Conservation (phyloP, 1,140 invertebrate genomes). For the Pomacea maculata region DNA sequence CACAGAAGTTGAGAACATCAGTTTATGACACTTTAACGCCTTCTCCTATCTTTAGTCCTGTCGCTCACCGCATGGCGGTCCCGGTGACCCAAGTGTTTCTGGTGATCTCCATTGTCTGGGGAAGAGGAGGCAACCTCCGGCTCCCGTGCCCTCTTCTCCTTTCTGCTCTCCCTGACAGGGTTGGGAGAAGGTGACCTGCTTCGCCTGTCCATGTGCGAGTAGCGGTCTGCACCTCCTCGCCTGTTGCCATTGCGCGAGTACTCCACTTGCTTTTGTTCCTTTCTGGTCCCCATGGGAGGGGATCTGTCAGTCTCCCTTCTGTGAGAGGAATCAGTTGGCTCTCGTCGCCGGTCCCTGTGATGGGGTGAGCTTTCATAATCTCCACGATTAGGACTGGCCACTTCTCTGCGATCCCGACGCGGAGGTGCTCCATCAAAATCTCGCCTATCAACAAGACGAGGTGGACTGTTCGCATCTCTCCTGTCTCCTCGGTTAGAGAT, state of each 20-base stretch:
- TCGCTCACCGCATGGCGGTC: background rate
- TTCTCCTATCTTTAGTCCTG: too few species aligned
- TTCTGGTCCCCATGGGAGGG: constrained; percentile 2
- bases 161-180: constrained; percentile 7
- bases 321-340: background rate
- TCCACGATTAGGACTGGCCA: background rate
- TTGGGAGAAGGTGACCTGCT: background rate
- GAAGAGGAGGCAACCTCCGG: background rate
- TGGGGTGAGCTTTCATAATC: too few species aligned
- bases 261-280: background rate
- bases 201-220: background rate
- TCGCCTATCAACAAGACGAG: background rate
- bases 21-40: too few species aligned
- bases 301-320: constrained; percentile 1
- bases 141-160: background rate
- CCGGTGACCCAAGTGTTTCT: background rate
- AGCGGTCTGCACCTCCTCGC: background rate
- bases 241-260: background rate
- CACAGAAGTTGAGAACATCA: too few species aligned
- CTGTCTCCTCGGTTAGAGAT: background rate
- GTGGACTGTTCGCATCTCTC: background rate
- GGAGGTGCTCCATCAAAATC: background rate
- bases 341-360: too few species aligned
- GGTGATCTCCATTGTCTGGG: constrained; percentile 1
- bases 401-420: constrained; percentile 1